A percentile compares a stretch with the other conserved stretches of the same genome.
These are phyloP conservation scores for Agrilus cyanescens DNA, from an alignment of 2,888 invertebrate species.

Conservation along the genomic window DNA sequence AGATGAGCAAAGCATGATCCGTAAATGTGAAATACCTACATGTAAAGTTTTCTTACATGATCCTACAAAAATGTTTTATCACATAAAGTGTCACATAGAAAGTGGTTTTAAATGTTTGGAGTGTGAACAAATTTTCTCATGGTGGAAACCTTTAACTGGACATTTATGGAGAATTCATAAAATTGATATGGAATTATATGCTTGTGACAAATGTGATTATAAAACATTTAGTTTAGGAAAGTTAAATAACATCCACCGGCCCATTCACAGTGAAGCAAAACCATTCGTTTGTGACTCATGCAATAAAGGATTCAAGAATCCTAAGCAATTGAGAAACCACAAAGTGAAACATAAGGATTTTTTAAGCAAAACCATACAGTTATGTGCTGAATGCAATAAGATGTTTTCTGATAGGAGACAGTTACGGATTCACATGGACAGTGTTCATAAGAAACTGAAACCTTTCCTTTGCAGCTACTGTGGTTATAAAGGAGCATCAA, in stretches of 20 bases:
- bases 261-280: conserved; percentile 57
- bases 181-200: conserved; percentile 67
- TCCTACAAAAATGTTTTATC: conserved; percentile 48
- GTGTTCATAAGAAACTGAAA: conserved; percentile 55
- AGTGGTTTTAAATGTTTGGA: conserved; percentile 49
- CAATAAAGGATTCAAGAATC: conserved; percentile 67
- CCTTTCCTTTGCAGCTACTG: conserved; percentile 57
- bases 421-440: conserved; percentile 43
- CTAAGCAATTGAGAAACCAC: conserved; percentile 69
- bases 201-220: conserved; percentile 63
- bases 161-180: conserved; percentile 71
- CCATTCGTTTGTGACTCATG: conserved; percentile 54
- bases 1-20: conserved; percentile 19
- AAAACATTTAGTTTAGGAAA: conserved; percentile 60
- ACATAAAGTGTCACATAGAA: conserved; percentile 47
- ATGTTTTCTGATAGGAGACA: conserved; percentile 43
- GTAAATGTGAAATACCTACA: conserved; percentile 41
- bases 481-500: conserved; percentile 52
- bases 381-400: conserved; percentile 49
- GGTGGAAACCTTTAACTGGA: conserved; percentile 58
- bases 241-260: conserved; percentile 60
- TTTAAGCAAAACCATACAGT: conserved; percentile 20
- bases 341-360: conserved; percentile 46
- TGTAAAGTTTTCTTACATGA: conserved; percentile 48
- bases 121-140: conserved; percentile 44